These are phyloP conservation scores for Spilogale gracilis DNA, from an alignment of 2,113 vertebrate species.

Conservation along the genomic window DNA sequence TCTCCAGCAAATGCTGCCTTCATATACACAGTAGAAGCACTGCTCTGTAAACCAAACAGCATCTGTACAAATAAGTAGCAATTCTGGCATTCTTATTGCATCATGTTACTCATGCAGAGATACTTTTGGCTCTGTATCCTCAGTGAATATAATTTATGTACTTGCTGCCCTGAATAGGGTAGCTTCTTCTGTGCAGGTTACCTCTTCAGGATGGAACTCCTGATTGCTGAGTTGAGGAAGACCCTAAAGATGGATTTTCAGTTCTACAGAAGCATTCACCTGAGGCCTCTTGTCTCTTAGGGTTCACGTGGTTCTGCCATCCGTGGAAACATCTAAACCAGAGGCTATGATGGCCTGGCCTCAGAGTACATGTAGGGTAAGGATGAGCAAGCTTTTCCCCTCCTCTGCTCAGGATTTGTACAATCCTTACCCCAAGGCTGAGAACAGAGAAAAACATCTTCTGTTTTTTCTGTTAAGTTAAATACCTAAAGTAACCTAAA, in stretches of 20 bases:
- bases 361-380: background rate
- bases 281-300: background rate
- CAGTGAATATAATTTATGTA: background rate
- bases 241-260: background rate
- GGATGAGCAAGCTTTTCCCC: background rate
- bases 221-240: background rate
- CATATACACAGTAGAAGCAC: background rate
- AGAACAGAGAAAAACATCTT: conserved; percentile 12
- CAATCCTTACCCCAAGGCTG: background rate
- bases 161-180: background rate
- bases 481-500: conserved; percentile 32
- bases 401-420: background rate
- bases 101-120: background rate
- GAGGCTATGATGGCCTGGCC: background rate
- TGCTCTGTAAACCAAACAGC: background rate
- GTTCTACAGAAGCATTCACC: background rate
- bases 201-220: background rate
- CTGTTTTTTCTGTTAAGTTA: conserved; percentile 29
- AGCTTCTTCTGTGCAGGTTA: background rate
- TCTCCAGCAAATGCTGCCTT: background rate
- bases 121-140: background rate
- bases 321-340: background rate
- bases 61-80: background rate
- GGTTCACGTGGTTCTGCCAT: background rate
- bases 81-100: background rate